Conservation (phyloP, 2,113 vertebrate genomes). For the Synodontis membranacea region DNA sequence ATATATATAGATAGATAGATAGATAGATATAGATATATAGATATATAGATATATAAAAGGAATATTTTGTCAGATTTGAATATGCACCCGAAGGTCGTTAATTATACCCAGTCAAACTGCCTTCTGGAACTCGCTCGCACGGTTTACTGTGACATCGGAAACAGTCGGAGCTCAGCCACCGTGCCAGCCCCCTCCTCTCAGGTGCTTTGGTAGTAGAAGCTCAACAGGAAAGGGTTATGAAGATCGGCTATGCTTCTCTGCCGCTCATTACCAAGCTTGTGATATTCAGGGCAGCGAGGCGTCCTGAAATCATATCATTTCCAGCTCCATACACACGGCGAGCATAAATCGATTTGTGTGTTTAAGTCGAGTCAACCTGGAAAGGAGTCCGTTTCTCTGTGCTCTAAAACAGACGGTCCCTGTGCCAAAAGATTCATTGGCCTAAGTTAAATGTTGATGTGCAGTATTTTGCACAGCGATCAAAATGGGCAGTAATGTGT, state of each 20-base stretch:
- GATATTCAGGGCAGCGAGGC: slow-evolving; percentile 46
- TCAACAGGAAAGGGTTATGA: slow-evolving; percentile 30
- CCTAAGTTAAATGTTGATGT: slow-evolving; percentile 54
- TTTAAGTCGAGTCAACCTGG: slow-evolving; percentile 49
- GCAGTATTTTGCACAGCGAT: slow-evolving; percentile 54
- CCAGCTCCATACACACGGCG: slow-evolving; percentile 30
- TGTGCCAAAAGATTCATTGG: slow-evolving; percentile 56
- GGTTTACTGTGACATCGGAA: background rate
- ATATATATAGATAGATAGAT: no score
- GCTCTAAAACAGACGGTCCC: slow-evolving; percentile 40
- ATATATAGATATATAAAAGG: no score
- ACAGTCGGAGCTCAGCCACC: background rate
- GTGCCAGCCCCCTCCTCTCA: background rate
- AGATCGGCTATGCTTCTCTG: slow-evolving; percentile 28
- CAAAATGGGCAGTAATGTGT: slow-evolving; percentile 60
- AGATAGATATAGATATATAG: no score
- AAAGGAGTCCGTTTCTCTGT: slow-evolving; percentile 49
- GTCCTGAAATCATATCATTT: slow-evolving; percentile 52
- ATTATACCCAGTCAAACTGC: slow-evolving; percentile 23
- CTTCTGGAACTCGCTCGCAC: slow-evolving; percentile 15
- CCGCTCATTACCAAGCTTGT: slow-evolving; percentile 37
- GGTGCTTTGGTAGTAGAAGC: slow-evolving; percentile 36
- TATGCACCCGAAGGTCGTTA: slow-evolving; percentile 33
- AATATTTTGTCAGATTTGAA: slow-evolving; percentile 35
- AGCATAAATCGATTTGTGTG: slow-evolving; percentile 57